Conservation (phyloP, 2,113 vertebrate genomes). For the Madoqua kirkii region DNA sequence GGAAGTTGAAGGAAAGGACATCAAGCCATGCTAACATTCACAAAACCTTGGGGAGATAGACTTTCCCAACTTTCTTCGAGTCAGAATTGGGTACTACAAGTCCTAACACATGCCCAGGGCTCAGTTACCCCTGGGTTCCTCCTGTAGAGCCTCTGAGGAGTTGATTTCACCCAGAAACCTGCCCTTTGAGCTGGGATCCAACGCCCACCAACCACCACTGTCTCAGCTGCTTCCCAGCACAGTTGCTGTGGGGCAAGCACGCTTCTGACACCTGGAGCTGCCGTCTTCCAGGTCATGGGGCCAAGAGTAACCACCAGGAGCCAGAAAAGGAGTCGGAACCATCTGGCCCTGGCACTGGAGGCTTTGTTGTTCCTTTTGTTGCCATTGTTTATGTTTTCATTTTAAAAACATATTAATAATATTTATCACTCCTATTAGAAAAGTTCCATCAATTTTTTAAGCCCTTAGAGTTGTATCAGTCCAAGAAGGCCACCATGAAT, state of each 20-base stretch:
- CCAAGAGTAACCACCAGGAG: neutral
- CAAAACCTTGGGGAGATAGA: neutral
- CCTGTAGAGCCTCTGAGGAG: neutral
- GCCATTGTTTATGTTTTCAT: neutral
- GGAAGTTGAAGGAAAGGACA: neutral
- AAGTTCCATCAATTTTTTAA: neutral
- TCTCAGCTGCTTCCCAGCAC: neutral
- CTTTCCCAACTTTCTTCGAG: neutral
- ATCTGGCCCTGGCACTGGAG: neutral
- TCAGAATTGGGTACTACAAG: neutral
- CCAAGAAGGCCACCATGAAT: neutral
- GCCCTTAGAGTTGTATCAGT: neutral
- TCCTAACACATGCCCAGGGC: neutral
- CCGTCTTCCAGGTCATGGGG: neutral
- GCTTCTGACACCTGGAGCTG: neutral
- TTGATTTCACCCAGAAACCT: neutral
- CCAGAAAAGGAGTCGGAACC: neutral
- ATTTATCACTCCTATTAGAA: neutral
- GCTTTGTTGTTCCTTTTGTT: neutral
- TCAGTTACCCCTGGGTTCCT: fast-evolving
- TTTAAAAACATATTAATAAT: neutral
- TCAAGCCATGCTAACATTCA: neutral
- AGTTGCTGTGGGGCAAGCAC: neutral
- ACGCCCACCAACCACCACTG: no score
- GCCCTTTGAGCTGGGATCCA: no score